Evolutionary conservation across 2,888 invertebrate species (phyloP).

Genomic region (Agelastica alni): DNA sequence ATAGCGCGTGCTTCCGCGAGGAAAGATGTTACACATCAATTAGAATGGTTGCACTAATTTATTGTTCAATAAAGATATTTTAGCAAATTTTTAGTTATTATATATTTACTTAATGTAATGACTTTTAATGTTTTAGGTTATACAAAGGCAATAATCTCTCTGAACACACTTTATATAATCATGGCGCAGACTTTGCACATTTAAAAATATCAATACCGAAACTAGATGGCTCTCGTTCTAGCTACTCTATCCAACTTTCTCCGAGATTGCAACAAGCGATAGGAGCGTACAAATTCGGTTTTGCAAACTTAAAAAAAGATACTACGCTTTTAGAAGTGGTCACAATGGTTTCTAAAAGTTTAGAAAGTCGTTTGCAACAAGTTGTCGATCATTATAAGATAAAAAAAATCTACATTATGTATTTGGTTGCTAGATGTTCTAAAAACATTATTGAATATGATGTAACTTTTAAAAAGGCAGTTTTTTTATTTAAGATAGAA

Average conservation of each 20-base stretch:
- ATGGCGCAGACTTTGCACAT: slow-evolving; percentile 43
- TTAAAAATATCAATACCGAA: slow-evolving; percentile 45
- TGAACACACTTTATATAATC: slow-evolving; percentile 32
- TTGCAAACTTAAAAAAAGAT: slow-evolving; percentile 57
- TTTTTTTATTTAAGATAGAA: slow-evolving; percentile 66
- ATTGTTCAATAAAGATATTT: too few species aligned
- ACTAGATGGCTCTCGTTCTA: slow-evolving; percentile 53
- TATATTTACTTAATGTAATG: neutral
- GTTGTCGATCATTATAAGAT: slow-evolving; percentile 51
- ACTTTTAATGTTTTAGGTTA: neutral
- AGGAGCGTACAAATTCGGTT: slow-evolving; percentile 54
- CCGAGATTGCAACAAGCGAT: slow-evolving; percentile 59
- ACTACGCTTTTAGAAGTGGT: slow-evolving; percentile 62
- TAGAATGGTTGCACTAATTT: too few species aligned
- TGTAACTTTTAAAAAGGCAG: slow-evolving; percentile 56
- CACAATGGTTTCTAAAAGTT: slow-evolving; percentile 59
- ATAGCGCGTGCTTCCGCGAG: too few species aligned
- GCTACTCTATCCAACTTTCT: slow-evolving; percentile 58
- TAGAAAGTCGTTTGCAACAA: slow-evolving; percentile 59
- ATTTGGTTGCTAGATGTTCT: slow-evolving; percentile 54
- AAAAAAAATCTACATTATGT: slow-evolving; percentile 57
- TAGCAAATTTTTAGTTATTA: too few species aligned
- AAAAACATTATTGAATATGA: slow-evolving; percentile 60
- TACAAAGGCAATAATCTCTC: slow-evolving; percentile 20
- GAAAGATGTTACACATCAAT: too few species aligned